These are phyloP conservation scores for Xyrauchen texanus DNA, from an alignment of 2,113 vertebrate species.

Conservation along the genomic window DNA sequence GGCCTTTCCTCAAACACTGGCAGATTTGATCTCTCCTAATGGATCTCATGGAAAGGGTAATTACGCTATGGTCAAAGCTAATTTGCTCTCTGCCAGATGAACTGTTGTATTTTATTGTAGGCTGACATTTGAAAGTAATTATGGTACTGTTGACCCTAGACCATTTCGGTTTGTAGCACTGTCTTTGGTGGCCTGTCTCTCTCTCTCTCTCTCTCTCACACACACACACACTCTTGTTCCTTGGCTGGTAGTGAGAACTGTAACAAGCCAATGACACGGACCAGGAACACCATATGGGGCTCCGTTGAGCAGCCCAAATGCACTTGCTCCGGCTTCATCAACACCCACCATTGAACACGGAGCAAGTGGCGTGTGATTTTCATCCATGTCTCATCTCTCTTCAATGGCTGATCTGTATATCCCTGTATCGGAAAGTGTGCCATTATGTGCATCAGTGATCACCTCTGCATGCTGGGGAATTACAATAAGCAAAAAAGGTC, in stretches of 20 bases:
- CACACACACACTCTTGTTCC: slow-evolving; percentile 65
- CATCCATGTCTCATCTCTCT: slow-evolving; percentile 26
- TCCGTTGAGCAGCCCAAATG: slow-evolving; percentile 84
- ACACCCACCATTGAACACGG: slow-evolving; percentile 60
- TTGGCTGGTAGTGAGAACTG: slow-evolving; percentile 94
- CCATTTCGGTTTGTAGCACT: slow-evolving; percentile 97
- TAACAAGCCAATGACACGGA: slow-evolving; percentile 99
- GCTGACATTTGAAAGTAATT: slow-evolving; percentile 99
- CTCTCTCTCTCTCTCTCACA: slow-evolving; percentile 64
- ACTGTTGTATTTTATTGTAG: slow-evolving; percentile 99
- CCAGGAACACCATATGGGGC: slow-evolving; percentile 99
- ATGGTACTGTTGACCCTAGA: slow-evolving; percentile 99
- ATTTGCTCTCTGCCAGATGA: slow-evolving; percentile 99
- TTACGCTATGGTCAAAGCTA: slow-evolving; percentile 99
- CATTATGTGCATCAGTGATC: slow-evolving; percentile 81
- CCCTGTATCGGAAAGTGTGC: slow-evolving; percentile 76
- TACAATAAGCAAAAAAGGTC: slow-evolving; percentile 79
- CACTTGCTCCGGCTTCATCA: slow-evolving; percentile 55
- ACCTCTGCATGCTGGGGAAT: slow-evolving; percentile 75
- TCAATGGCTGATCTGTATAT: slow-evolving; percentile 70
- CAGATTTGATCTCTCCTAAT: slow-evolving; percentile 99
- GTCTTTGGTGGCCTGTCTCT: slow-evolving; percentile 90
- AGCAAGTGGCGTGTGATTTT: slow-evolving; percentile 42
- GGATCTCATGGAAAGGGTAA: slow-evolving; percentile 99
- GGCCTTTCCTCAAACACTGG: slow-evolving; percentile 99